A percentile compares a stretch with the other conserved stretches of the same genome.
phyloP scores from a whole-genome alignment of 1,140 invertebrate species.

The Pseudomyrmex concolor region DNA sequence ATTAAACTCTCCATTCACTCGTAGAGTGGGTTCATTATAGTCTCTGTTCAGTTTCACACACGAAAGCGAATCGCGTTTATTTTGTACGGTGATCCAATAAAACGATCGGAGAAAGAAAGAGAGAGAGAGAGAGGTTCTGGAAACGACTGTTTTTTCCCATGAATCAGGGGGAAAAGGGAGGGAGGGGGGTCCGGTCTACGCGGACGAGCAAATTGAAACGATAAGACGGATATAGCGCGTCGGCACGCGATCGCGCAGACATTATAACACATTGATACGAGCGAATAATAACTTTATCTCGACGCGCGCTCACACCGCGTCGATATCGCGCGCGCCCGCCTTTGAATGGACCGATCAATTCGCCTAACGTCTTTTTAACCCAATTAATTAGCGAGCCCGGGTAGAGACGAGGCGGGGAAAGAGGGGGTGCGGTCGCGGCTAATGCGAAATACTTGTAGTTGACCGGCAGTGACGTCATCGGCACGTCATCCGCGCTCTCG shows the following conservation, averaged over 20 bases:
- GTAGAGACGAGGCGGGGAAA: background rate
- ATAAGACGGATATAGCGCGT: constrained; percentile 66
- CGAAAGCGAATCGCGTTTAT: background rate
- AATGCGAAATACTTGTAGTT: constrained; percentile 85
- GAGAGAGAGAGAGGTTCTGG: background rate
- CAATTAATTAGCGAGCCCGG: constrained; percentile 81
- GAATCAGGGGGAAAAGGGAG: background rate
- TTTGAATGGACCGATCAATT: constrained; percentile 79
- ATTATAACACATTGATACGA: constrained; percentile 72
- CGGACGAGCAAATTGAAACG: constrained; percentile 59
- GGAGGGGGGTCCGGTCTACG: constrained; percentile 2
- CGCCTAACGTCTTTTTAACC: constrained; percentile 83
- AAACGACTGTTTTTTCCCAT: constrained; percentile 70
- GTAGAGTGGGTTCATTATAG: background rate
- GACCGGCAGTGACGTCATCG: constrained; percentile 83
- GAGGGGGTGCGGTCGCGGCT: constrained; percentile 67
- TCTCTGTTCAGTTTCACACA: constrained; percentile 8
- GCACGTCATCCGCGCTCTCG: constrained; percentile 66
- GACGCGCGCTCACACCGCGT: constrained; percentile 22
- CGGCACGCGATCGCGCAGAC: constrained; percentile 71
- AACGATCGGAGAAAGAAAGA: constrained; percentile 25
- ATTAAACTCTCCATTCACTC: constrained; percentile 16
- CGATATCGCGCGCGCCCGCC: constrained; percentile 58
- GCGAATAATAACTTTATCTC: constrained; percentile 79
- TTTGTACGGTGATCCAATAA: background rate